phyloP scores from a whole-genome alignment of 2,797 vertebrate species.

The Cynopterus sphinx region DNA sequence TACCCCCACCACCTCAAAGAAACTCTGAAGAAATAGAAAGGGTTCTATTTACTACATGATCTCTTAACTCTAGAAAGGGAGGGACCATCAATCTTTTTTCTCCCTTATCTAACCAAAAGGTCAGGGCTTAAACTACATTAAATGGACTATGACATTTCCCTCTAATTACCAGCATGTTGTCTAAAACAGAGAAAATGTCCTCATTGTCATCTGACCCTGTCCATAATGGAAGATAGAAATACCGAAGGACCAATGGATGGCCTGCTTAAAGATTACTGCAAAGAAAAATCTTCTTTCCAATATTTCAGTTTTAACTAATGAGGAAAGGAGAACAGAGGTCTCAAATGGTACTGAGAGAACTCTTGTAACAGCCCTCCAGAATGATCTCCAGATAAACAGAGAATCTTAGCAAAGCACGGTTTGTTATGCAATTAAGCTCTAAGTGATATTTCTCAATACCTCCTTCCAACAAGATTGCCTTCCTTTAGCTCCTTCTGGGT shows the following conservation, averaged over 20 bases:
- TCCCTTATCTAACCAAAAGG: background rate
- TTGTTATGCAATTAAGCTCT: background rate
- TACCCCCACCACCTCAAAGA: background rate
- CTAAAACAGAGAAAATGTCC: constrained; percentile 7
- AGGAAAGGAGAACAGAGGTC: background rate
- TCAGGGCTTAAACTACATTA: constrained; percentile 18
- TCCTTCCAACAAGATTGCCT: background rate
- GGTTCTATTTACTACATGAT: background rate
- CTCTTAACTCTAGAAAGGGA: constrained; percentile 10
- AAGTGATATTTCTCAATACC: background rate
- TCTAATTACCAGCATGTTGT: background rate
- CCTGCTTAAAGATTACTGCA: background rate
- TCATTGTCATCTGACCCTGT: background rate
- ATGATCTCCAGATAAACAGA: background rate
- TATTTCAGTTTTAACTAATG: background rate
- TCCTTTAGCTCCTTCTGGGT: background rate
- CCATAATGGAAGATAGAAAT: background rate
- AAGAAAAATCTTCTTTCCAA: background rate
- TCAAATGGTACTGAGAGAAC: background rate
- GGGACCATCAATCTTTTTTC: background rate
- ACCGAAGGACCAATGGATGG: background rate
- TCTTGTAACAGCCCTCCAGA: background rate
- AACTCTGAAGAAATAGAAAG: background rate
- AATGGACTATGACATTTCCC: background rate
- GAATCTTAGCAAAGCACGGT: background rate